phyloP scores from a whole-genome alignment of 2,797 vertebrate species.

The Syngnathus rostellatus region DNA sequence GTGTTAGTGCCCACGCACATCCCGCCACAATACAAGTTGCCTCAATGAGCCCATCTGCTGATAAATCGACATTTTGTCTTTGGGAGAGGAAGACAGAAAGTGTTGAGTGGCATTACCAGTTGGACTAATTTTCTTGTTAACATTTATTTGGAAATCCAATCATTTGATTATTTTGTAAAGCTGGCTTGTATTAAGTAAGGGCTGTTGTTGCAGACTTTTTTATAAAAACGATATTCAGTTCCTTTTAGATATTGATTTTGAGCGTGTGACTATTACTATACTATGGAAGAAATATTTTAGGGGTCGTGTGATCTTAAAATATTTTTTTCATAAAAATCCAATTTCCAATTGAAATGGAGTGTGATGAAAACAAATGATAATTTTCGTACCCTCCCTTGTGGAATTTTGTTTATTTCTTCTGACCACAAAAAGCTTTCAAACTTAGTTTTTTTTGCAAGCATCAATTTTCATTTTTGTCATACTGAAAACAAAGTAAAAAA shows the following conservation, averaged over 20 bases:
- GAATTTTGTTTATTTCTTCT: neutral
- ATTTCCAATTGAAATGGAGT: too few species aligned
- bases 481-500: too few species aligned
- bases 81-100: neutral
- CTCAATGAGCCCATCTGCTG: slow-evolving; percentile 37
- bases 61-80: slow-evolving; percentile 10
- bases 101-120: neutral
- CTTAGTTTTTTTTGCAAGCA: too few species aligned
- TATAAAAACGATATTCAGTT: neutral
- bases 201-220: neutral
- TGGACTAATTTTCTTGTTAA: neutral
- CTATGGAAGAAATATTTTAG: neutral
- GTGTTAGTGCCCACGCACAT: slow-evolving; percentile 31
- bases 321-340: too few species aligned
- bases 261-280: neutral
- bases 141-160: neutral
- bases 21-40: slow-evolving; percentile 20
- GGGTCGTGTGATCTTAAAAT: neutral
- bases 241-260: neutral
- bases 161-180: neutral
- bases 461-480: too few species aligned
- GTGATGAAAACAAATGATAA: too few species aligned
- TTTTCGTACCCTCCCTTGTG: neutral
- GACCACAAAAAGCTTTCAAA: neutral
- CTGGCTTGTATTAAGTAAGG: neutral